These are phyloP conservation scores for Agrypnus murinus DNA, from an alignment of 2,888 invertebrate genomes.

Conservation along the genomic window DNA sequence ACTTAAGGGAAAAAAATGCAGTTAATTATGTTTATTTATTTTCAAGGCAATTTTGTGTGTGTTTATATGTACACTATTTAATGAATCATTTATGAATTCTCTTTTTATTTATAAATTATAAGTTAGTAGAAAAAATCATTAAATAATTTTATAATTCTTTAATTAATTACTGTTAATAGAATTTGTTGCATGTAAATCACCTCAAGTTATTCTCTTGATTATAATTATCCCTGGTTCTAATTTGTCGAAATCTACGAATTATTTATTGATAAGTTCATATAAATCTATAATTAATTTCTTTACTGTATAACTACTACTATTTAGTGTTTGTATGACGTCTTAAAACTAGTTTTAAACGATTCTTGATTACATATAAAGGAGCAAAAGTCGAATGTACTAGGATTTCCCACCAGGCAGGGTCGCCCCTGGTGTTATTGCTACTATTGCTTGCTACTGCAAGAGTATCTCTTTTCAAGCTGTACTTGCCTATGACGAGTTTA, in stretches of 20 bases:
- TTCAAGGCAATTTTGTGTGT: conserved; percentile 29
- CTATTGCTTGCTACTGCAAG: not conserved
- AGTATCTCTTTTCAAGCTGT: not conserved
- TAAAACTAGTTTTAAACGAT: conserved; percentile 10
- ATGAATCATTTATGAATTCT: conserved; percentile 22
- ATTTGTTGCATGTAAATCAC: conserved; percentile 6
- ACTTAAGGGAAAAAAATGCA: conserved; percentile 11
- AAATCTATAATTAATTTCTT: conserved; percentile 2
- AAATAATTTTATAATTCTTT: not conserved
- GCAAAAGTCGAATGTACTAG: conserved; percentile 17
- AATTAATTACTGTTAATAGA: not conserved
- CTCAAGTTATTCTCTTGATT: not conserved
- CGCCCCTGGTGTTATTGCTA: no score
- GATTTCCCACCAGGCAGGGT: conserved; percentile 11
- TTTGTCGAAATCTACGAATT: not conserved
- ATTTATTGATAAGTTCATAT: conserved; percentile 1
- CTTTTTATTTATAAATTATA: not conserved
- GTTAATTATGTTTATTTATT: conserved; percentile 9
- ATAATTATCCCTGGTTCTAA: not conserved
- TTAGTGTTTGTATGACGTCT: conserved; percentile 15
- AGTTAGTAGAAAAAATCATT: not conserved
- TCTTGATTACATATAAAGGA: not conserved
- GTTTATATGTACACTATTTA: not conserved
- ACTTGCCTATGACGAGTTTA: conserved; percentile 8
- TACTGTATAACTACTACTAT: conserved; percentile 1